A percentile compares a stretch with the other conserved stretches of the same genome.
phyloP scores from a whole-genome alignment of 2,797 vertebrate species.

The Pteronotus mesoamericanus region DNA sequence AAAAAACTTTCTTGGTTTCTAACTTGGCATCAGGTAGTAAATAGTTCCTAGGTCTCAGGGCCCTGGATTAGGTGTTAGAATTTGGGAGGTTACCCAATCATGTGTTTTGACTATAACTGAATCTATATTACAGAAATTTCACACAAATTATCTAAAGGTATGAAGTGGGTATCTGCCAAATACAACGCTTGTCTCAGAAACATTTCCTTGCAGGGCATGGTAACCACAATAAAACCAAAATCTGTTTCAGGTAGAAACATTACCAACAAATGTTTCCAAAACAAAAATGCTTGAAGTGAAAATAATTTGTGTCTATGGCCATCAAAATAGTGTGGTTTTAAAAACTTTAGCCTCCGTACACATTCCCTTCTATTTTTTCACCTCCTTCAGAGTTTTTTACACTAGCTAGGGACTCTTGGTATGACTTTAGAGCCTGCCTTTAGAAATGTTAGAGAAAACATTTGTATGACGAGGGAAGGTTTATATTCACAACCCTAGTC shows the following conservation, averaged over 20 bases:
- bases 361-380: background rate
- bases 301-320: background rate
- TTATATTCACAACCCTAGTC: background rate
- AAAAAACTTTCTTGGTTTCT: background rate
- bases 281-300: conserved; percentile 33
- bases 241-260: conserved; percentile 51
- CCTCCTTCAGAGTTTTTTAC: background rate
- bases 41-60: background rate
- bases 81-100: background rate
- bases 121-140: conserved; percentile 5
- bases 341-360: background rate
- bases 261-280: conserved; percentile 55
- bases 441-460: background rate
- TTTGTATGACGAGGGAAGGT: background rate
- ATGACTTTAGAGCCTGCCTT: background rate
- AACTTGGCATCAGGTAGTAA: background rate
- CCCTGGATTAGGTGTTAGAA: background rate
- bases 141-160: background rate
- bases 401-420: background rate
- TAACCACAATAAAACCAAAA: conserved; percentile 32
- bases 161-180: background rate
- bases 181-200: background rate
- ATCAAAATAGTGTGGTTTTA: background rate
- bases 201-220: background rate
- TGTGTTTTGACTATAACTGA: background rate